Evolutionary conservation across 2,888 invertebrate species (phyloP).

Genomic region (Philereme vetulata): DNA sequence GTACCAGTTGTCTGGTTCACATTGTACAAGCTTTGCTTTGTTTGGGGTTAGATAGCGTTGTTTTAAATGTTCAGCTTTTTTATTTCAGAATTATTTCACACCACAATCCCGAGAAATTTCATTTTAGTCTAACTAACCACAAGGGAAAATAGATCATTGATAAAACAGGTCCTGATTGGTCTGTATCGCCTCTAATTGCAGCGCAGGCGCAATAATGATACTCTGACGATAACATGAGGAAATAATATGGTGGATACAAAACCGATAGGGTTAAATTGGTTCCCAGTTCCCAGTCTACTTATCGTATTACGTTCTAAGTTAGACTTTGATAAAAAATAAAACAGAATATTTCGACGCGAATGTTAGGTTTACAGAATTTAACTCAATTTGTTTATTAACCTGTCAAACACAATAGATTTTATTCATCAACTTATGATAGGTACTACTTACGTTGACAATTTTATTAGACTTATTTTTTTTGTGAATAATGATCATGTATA

Average conservation of each 20-base stretch:
- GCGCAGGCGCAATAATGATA: conserved; percentile 53
- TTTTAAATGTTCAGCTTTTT: no score
- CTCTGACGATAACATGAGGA: conserved; percentile 55
- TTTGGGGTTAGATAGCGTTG: no score
- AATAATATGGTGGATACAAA: conserved; percentile 49
- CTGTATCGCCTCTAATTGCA: conserved; percentile 61
- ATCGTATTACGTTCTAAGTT: conserved; percentile 13
- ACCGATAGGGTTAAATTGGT: conserved; percentile 24
- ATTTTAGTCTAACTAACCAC: conserved; percentile 28
- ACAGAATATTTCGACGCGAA: no score
- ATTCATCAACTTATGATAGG: no score
- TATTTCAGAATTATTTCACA: not conserved
- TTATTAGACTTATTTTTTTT: no score
- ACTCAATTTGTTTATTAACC: no score
- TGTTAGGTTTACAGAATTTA: no score
- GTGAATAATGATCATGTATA: no score
- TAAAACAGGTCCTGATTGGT: conserved; percentile 61
- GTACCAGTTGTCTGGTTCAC: no score
- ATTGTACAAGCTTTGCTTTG: no score
- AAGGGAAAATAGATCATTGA: conserved; percentile 55
- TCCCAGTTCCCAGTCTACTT: conserved; percentile 13
- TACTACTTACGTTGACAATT: no score
- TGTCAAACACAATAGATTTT: no score
- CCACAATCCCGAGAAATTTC: conserved; percentile 18
- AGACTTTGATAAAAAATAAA: not conserved